phyloP scores from a whole-genome alignment of 92 coral and sea anemone genomes.

The Porites cylindrica region DNA sequence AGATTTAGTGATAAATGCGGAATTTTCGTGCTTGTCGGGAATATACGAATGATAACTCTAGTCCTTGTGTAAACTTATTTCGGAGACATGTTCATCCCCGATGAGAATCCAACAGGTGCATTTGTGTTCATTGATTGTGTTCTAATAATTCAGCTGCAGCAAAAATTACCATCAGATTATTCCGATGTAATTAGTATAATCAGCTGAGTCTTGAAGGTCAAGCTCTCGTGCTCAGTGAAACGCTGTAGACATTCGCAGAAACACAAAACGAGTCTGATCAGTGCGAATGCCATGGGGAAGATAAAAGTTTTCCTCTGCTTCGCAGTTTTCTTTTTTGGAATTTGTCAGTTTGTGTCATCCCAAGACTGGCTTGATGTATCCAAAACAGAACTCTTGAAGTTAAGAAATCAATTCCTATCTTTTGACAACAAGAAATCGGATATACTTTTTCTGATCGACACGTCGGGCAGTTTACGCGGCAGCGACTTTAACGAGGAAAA shows the following conservation, averaged over 20 bases:
- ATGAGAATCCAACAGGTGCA: conserved; percentile 13
- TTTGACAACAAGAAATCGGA: conserved; percentile 61
- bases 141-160: not conserved
- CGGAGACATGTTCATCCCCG: not conserved
- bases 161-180: not conserved
- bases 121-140: not conserved
- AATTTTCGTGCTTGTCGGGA: not conserved
- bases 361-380: conserved; percentile 19
- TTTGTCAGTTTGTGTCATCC: conserved; percentile 10
- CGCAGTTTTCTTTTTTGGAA: not conserved
- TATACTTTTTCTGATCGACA: conserved; percentile 76
- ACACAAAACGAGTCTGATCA: not conserved
- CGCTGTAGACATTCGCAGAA: not conserved
- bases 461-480: conserved; percentile 74
- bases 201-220: conserved; percentile 13
- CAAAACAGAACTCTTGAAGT: not conserved
- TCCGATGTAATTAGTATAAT: conserved; percentile 25
- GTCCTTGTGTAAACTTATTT: not conserved
- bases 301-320: not conserved
- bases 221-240: not conserved
- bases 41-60: not conserved
- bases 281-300: not conserved
- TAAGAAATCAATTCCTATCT: not conserved
- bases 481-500: conserved; percentile 68
- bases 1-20: not conserved